phyloP scores from a whole-genome alignment of 1,140 invertebrate species.

The Teleopsis dalmanni region DNA sequence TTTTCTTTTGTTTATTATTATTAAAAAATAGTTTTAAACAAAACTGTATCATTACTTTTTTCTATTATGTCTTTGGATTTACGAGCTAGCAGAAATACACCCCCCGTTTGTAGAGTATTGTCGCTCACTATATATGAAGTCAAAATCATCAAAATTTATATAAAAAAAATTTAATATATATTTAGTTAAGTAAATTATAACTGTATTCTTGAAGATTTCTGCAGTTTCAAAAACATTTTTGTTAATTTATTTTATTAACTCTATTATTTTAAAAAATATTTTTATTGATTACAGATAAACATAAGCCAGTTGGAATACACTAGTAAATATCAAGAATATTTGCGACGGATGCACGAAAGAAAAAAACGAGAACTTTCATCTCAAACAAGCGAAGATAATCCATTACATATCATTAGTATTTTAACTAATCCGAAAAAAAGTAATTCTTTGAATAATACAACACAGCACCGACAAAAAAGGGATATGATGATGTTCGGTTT shows the following conservation, averaged over 20 bases:
- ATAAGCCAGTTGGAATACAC: constrained; percentile 39
- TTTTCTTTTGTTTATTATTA: too few species aligned
- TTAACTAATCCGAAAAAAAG: constrained; percentile 11
- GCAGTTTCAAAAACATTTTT: neutral
- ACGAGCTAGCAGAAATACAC: too few species aligned
- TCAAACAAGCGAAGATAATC: neutral
- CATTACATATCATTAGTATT: constrained; percentile 25
- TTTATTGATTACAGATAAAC: too few species aligned
- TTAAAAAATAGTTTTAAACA: too few species aligned
- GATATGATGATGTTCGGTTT: neutral
- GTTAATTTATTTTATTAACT: constrained; percentile 12
- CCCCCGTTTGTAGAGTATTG: neutral
- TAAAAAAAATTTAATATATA: neutral
- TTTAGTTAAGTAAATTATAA: neutral
- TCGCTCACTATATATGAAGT: neutral
- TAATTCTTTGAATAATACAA: constrained; percentile 11
- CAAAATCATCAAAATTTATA: neutral
- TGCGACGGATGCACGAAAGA: constrained; percentile 18
- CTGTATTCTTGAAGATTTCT: neutral
- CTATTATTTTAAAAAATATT: too few species aligned
- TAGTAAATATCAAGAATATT: constrained; percentile 36
- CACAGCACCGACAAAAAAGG: constrained; percentile 4
- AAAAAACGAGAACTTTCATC: constrained; percentile 3
- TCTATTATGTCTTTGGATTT: too few species aligned
- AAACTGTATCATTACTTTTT: too few species aligned